Percentiles rank a stretch among this genome's conserved stretches.
These are phyloP conservation scores for Atrichornis clamosus DNA, from an alignment of 2,113 vertebrate species.

Conservation along the genomic window DNA sequence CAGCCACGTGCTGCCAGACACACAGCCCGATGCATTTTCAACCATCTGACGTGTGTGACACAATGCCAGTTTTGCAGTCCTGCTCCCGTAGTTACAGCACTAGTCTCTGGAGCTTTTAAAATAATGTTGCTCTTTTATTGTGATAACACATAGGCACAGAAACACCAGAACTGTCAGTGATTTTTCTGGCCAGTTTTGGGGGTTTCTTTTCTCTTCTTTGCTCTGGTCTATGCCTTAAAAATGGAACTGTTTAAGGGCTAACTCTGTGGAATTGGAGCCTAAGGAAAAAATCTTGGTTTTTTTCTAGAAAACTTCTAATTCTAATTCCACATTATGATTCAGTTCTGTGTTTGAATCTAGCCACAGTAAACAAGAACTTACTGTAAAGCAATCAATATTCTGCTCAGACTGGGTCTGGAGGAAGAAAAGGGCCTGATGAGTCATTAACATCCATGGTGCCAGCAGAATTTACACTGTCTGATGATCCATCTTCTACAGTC, in stretches of 20 bases:
- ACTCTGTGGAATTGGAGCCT: background rate
- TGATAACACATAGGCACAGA: background rate
- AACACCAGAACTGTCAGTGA: background rate
- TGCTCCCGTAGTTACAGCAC: background rate
- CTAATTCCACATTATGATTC: background rate
- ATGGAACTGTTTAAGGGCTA: background rate
- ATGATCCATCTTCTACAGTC: background rate
- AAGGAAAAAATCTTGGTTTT: rapidly evolving
- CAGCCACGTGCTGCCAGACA: background rate
- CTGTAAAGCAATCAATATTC: constrained; percentile 15
- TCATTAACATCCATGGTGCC: background rate
- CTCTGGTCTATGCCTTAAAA: background rate
- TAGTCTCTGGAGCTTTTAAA: background rate
- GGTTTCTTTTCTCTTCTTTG: background rate
- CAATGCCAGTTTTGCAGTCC: background rate
- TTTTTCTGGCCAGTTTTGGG: background rate
- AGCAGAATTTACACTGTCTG: constrained; percentile 13
- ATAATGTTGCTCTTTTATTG: background rate
- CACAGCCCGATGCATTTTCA: background rate
- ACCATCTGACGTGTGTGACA: background rate
- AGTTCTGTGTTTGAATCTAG: background rate
- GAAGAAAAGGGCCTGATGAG: background rate
- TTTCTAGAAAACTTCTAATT: background rate
- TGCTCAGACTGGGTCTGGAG: background rate
- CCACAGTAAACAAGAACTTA: background rate